Base-by-base conservation (phyloP, 2,113 vertebrate genomes). In the Coryphaenoides rupestris region DNA sequence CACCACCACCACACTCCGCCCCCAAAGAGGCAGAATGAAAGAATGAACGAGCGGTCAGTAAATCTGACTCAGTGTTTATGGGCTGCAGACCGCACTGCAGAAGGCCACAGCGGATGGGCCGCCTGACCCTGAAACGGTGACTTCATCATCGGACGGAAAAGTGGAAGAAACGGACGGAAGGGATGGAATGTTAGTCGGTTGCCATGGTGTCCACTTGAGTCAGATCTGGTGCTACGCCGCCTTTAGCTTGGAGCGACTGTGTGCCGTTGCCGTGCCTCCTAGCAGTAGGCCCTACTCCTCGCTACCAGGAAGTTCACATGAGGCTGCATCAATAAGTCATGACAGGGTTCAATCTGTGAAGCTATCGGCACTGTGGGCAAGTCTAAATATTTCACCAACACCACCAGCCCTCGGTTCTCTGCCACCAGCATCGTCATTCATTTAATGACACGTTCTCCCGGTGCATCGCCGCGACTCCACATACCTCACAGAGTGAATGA, bases 1-100 rank as follows among this genome's bases (percentile, higher is more conserved):
- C 74, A n/a, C n/a, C 81, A 12, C 46, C 46, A 12, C 10, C 46
- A 12, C 46, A 3, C 3, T 16, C 46, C 77, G 84, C 84, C 80
- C 78, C 79, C 75, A 84, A n/a, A 77, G 73, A 74, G 72, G 63
- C 67, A 52, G 66, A 82, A 67, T 62, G 69, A 10, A 74, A 67
- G 58, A 71, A 70, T 67, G 75, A 67, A 79, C 3, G 13, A 76
- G 69, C 66, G 21, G 33, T 19, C 77, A 71, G 72, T 82, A 82
- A 83, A 84, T 83, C 79, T 86, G 81, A 85, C 75, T 81, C 45
- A 46, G 76, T 80, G 74, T 81, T 82, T 81, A 81, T 75, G 70
- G 68, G 76, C 79, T 63, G 80, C 70, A 78, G 71, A 74, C 78
- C 70, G 22, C 71, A 73, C 66, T 59, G 61, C 64, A 85, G 74